Percentiles rank a stretch among this genome's conserved stretches.
Evolutionary conservation across 1,140 invertebrate species (phyloP).

Genomic region (Contarinia nasturtii): DNA sequence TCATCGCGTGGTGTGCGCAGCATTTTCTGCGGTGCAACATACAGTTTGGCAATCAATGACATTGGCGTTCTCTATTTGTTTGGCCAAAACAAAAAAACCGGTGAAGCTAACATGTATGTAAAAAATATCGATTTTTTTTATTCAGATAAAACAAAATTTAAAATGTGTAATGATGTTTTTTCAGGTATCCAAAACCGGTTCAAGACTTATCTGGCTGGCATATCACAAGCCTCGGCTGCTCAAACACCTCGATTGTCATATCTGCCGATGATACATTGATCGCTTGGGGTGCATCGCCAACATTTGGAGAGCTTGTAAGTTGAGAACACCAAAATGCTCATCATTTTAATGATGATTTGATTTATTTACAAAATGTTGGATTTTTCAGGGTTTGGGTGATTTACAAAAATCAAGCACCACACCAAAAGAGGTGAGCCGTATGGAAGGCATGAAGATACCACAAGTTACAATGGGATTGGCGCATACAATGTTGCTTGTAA

Average conservation of each 20-base stretch:
- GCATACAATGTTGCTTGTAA: slow-evolving; percentile 49
- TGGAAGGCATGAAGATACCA: slow-evolving; percentile 64
- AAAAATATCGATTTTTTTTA: too few relatives aligned
- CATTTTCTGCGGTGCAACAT: slow-evolving; percentile 70
- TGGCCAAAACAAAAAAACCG: slow-evolving; percentile 78
- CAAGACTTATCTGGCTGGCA: slow-evolving; percentile 81
- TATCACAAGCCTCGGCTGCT: slow-evolving; percentile 60
- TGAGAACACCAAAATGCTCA: too few relatives aligned
- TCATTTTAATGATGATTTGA: background rate
- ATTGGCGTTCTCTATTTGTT: slow-evolving; percentile 64
- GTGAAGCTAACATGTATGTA: slow-evolving; percentile 93
- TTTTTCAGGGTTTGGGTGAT: slow-evolving; percentile 61
- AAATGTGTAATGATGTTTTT: too few relatives aligned
- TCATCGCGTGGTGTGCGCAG: slow-evolving; percentile 60
- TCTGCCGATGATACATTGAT: slow-evolving; percentile 79
- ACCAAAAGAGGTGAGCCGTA: slow-evolving; percentile 72
- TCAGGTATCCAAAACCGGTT: slow-evolving; percentile 76
- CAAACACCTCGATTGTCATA: slow-evolving; percentile 64
- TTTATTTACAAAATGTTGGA: slow-evolving; percentile 3
- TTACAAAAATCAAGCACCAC: slow-evolving; percentile 69
- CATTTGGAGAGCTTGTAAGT: slow-evolving; percentile 73
- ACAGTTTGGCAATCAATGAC: slow-evolving; percentile 65
- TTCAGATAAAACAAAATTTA: too few relatives aligned
- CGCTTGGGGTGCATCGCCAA: slow-evolving; percentile 78
- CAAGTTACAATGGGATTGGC: slow-evolving; percentile 66